A percentile compares a stretch with the other conserved stretches of the same genome.
Conservation (phyloP, 2,888 invertebrate species). For the Antitype chi region DNA sequence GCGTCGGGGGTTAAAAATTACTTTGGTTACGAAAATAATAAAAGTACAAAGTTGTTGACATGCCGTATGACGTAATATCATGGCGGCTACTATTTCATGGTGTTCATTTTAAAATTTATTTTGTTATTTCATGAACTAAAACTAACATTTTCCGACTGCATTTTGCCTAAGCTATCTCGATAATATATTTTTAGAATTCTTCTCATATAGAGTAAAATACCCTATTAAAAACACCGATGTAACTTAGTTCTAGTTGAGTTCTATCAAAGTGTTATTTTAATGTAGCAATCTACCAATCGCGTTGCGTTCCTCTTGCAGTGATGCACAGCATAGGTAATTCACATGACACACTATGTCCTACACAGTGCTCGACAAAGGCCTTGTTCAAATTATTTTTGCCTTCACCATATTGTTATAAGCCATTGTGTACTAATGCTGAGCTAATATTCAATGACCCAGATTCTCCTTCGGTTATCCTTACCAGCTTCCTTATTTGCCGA, state of each 20-base stretch:
- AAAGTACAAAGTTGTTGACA: too few relatives aligned
- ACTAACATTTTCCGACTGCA: too few relatives aligned
- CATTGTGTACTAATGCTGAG: slow-evolving; percentile 81
- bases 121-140: too few relatives aligned
- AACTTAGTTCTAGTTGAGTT: not conserved
- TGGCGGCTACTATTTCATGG: too few relatives aligned
- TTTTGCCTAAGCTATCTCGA: too few relatives aligned
- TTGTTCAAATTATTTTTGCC: slow-evolving; percentile 82
- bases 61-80: too few relatives aligned
- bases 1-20: too few relatives aligned
- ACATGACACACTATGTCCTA: slow-evolving; percentile 68
- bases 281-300: not conserved
- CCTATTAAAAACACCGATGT: slow-evolving; percentile 16
- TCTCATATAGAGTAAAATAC: too few relatives aligned
- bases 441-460: slow-evolving; percentile 79
- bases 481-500: slow-evolving; percentile 51
- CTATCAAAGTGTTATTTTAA: slow-evolving; percentile 1
- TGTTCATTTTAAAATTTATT: too few relatives aligned
- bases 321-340: slow-evolving; percentile 74
- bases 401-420: slow-evolving; percentile 79
- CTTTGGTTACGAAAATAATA: too few relatives aligned
- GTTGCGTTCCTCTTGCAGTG: slow-evolving; percentile 46
- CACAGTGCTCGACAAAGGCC: slow-evolving; percentile 73
- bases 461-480: slow-evolving; percentile 71
- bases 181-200: too few relatives aligned